Percentiles rank a stretch among this genome's conserved stretches.
These are phyloP conservation scores for Athripsodes cinereus DNA, from an alignment of 2,888 invertebrate genomes.

Conservation along the genomic window DNA sequence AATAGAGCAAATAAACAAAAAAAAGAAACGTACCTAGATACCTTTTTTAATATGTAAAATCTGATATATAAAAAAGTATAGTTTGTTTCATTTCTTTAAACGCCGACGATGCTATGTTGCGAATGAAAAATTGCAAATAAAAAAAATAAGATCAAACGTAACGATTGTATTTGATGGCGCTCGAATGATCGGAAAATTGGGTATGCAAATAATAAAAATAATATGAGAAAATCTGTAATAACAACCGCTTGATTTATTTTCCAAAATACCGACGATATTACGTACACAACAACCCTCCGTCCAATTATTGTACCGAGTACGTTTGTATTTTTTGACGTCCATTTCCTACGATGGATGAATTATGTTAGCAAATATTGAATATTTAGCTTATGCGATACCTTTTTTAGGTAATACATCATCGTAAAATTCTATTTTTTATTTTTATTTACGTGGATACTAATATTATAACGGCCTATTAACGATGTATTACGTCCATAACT, in stretches of 20 bases:
- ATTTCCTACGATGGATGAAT: not conserved
- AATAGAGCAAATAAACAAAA: too few species aligned
- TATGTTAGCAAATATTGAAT: conserved; percentile 4
- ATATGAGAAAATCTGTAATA: not conserved
- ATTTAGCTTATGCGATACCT: not conserved
- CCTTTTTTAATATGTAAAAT: too few species aligned
- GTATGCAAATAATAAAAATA: conserved; percentile 1
- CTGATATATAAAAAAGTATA: too few species aligned
- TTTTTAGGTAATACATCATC: not conserved
- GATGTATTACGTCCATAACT: not conserved
- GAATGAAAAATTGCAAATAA: not conserved
- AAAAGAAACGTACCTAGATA: too few species aligned
- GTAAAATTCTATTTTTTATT: not conserved
- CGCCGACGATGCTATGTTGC: not conserved
- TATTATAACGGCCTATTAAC: not conserved
- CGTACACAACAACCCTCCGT: too few species aligned
- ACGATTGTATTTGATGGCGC: not conserved
- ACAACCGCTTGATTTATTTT: not conserved
- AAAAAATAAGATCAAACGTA: not conserved
- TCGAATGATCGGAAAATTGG: conserved; percentile 1
- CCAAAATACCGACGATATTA: not conserved
- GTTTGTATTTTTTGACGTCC: not conserved
- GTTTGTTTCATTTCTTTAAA: too few species aligned
- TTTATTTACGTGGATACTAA: not conserved
- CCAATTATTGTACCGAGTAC: not conserved